Evolutionary conservation across 2,797 vertebrate species (phyloP).

Genomic region (Squalus acanthias): DNA sequence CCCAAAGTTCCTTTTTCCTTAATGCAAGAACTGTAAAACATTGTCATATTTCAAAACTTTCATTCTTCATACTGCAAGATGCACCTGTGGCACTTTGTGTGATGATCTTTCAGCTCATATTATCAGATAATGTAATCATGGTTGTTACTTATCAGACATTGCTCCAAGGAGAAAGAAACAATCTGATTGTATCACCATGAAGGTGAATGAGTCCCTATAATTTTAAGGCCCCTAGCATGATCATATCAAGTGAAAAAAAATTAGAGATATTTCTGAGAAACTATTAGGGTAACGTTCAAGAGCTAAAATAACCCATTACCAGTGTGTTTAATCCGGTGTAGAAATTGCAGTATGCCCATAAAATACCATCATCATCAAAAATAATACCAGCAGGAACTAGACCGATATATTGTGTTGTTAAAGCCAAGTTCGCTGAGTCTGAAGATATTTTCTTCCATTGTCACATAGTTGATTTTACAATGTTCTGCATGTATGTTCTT

Average conservation of each 20-base stretch:
- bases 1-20: not conserved
- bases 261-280: not conserved
- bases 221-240: not conserved
- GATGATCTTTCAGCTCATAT: not conserved
- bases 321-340: not conserved
- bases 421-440: not conserved
- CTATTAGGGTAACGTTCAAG: not conserved
- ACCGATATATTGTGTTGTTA: not conserved
- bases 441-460: not conserved
- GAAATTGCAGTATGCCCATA: not conserved
- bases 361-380: constrained; percentile 10
- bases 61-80: not conserved
- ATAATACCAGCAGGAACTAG: not conserved
- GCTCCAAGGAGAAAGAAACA: constrained; percentile 11
- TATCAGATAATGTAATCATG: constrained; percentile 10
- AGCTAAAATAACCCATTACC: constrained; percentile 3
- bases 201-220: not conserved
- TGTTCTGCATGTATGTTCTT: not conserved
- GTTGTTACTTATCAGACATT: not conserved
- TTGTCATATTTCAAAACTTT: not conserved
- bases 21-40: not conserved
- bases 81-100: not conserved
- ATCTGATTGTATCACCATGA: not conserved
- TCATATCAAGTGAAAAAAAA: not conserved
- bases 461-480: not conserved